Evolutionary conservation across 2,888 invertebrate genomes (phyloP), one percentile per base, ranked within the genome.

Genomic region (Girardia tigrina): DNA sequence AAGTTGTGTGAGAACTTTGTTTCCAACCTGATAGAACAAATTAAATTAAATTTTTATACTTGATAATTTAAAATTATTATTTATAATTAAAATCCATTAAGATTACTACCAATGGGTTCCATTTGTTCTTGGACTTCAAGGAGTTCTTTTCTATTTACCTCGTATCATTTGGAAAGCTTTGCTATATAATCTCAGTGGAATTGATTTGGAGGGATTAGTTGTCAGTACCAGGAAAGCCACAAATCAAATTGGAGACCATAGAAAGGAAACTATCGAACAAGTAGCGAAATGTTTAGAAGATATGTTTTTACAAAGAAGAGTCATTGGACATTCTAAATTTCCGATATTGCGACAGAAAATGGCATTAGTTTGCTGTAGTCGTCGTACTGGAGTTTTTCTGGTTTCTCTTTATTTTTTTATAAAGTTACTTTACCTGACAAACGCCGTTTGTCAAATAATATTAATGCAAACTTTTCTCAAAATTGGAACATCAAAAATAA

Each of bases 381-480:
- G 36, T 12, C 6, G 77, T 12, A 23, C 29, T 6, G 77, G 77
- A 27, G 72, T 70, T 12, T 77, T 71, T 28, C 72, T 77, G 4
- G 42, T 69, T 2, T 14, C 23, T 20, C n/a, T 29, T 4, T 77
- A 77, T 56, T 20, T 77, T 14, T 20, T 77, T 16, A 78, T 75
- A 1, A 76, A 78, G 70, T 8, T 78, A n/a, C 56, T 77, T n/a
- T 78, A 78, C 72, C n/a, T 78, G 2, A 75, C 71, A 29, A 72
- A 78, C 26, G 75, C 71, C 1, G 26, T 76, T 42, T 29, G 76
- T 14, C 78, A 78, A 42, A 27, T 78, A 26, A 76, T 70, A 26
- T 20, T 76, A 42, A 78, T 78, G 77, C 29, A 76, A 20, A 27
- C 28, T 20, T 78, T 78, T 73, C 73, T 78, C 6, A 75, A 77